Evolutionary conservation across 2,797 vertebrate genomes (phyloP).

Genomic region (Epinephelus awoara): DNA sequence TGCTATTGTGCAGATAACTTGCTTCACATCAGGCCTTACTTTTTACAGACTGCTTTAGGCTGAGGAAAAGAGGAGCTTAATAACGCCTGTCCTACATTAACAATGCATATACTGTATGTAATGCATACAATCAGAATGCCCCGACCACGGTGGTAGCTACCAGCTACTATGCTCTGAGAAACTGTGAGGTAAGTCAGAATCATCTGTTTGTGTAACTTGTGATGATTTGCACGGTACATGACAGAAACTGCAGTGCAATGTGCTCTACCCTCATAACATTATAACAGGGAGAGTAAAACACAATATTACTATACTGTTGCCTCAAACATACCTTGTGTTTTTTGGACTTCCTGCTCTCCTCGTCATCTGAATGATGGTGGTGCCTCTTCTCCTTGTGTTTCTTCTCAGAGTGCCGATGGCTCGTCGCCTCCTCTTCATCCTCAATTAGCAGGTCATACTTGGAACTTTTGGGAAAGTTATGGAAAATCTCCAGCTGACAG

Average conservation of each 20-base stretch:
- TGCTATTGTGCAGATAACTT: too few species aligned
- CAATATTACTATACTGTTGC: neutral
- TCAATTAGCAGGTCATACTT: conserved; percentile 94
- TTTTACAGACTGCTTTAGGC: too few species aligned
- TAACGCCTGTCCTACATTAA: neutral
- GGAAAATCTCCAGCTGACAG: conserved; percentile 63
- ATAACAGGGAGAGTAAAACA: neutral
- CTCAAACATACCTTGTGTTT: conserved; percentile 88
- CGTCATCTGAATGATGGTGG: conserved; percentile 89
- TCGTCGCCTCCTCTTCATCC: conserved; percentile 85
- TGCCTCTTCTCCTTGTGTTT: conserved; percentile 92
- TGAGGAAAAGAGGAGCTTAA: neutral
- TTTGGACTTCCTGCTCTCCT: conserved; percentile 88
- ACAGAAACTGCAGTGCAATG: neutral
- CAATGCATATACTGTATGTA: neutral
- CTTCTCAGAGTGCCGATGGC: conserved; percentile 84
- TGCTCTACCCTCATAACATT: neutral
- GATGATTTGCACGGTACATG: neutral
- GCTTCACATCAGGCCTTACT: too few species aligned
- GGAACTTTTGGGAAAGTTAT: conserved; percentile 86
- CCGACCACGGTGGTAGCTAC: neutral
- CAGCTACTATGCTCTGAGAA: too few species aligned
- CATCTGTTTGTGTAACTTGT: neutral
- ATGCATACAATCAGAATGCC: neutral
- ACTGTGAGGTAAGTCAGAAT: too few species aligned